Conservation (phyloP, 2,113 vertebrate species). For the Peromyscus polionotus region DNA sequence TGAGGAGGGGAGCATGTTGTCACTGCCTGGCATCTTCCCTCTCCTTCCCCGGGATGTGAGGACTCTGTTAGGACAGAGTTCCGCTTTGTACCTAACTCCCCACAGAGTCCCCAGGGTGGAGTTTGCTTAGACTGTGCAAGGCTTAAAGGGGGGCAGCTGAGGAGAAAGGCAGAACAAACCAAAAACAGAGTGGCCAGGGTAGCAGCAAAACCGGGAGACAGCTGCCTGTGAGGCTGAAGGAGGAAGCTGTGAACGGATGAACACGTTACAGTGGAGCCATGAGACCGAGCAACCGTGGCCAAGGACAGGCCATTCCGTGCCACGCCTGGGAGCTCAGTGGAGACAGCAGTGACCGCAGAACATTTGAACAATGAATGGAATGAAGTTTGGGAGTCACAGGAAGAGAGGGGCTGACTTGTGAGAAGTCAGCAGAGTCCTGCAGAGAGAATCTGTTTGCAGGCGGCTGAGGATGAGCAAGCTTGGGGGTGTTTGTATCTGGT, state of each 20-base stretch:
- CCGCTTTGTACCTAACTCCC: neutral
- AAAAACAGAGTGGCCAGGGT: neutral
- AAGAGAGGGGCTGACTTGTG: neutral
- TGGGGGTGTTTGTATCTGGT: neutral
- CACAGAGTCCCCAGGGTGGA: neutral
- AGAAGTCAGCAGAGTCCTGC: neutral
- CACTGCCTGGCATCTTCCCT: neutral
- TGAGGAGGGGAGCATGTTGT: neutral
- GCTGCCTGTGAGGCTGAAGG: neutral
- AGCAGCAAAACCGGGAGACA: neutral
- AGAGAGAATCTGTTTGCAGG: neutral
- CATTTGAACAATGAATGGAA: neutral
- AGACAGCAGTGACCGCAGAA: conserved; percentile 5
- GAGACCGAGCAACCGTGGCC: neutral
- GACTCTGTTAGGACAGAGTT: neutral
- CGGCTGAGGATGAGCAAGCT: neutral
- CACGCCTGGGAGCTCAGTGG: neutral
- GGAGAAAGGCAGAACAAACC: neutral
- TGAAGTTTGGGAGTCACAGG: neutral
- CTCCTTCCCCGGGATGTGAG: neutral
- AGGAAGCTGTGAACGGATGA: neutral
- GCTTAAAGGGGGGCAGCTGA: neutral
- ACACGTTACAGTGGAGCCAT: neutral
- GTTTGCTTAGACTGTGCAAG: neutral
- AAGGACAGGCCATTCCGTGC: neutral